phyloP scores from a whole-genome alignment of 1,140 invertebrate species.

The Brachionus paranguensis region DNA sequence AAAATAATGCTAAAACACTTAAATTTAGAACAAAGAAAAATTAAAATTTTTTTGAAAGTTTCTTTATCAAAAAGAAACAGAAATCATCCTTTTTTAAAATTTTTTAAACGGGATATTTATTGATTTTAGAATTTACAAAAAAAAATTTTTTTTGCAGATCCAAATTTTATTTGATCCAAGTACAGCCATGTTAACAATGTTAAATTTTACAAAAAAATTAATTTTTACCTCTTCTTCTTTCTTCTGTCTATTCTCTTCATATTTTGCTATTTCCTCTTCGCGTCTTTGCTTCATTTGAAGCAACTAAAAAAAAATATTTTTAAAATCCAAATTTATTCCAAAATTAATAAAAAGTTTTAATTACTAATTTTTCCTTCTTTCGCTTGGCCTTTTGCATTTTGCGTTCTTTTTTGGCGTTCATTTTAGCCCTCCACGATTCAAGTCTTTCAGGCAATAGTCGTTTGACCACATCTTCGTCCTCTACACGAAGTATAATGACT shows the following conservation, averaged over 20 bases:
- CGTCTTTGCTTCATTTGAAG: conserved; percentile 46
- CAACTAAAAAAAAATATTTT: conserved; percentile 40
- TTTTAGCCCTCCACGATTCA: conserved; percentile 48
- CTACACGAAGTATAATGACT: conserved; percentile 48
- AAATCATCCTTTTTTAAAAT: too few relatives aligned
- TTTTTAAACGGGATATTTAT: too few relatives aligned
- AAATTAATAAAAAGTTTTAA: not conserved
- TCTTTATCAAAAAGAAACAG: too few relatives aligned
- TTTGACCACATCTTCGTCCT: conserved; percentile 50
- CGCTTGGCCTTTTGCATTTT: conserved; percentile 51
- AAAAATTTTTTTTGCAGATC: too few relatives aligned
- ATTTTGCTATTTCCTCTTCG: conserved; percentile 44
- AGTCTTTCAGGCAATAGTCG: conserved; percentile 52
- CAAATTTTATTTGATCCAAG: too few relatives aligned
- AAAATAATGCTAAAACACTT: too few relatives aligned
- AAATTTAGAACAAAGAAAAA: too few relatives aligned
- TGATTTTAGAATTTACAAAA: too few relatives aligned
- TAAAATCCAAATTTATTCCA: not conserved
- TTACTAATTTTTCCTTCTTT: conserved; percentile 36
- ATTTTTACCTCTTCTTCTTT: conserved; percentile 12
- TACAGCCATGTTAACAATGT: too few relatives aligned
- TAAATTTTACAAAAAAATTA: not conserved
- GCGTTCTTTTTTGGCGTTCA: conserved; percentile 46
- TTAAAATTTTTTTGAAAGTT: too few relatives aligned
- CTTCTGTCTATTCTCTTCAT: not conserved